Evolutionary conservation across 2,797 vertebrate genomes (phyloP).

Genomic region (Micromesistius poutassou): DNA sequence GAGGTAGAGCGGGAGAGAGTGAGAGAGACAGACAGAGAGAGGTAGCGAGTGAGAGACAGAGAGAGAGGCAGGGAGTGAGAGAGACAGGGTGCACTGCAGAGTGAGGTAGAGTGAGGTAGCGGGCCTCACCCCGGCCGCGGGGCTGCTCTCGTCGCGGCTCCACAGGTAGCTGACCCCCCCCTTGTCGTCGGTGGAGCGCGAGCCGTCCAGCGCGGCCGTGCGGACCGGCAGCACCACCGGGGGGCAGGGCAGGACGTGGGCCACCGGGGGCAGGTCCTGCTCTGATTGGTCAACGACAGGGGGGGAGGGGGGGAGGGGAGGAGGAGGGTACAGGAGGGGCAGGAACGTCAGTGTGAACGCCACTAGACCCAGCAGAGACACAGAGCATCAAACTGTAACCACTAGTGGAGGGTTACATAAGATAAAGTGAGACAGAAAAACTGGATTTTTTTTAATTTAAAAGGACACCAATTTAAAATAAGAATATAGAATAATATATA

Average conservation of each 20-base stretch:
- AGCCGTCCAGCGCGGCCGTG: slow-evolving; percentile 86
- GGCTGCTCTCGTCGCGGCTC: slow-evolving; percentile 88
- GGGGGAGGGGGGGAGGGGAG: not conserved
- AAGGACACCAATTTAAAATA: too few relatives aligned
- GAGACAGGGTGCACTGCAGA: not conserved
- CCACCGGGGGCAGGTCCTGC: slow-evolving; percentile 84
- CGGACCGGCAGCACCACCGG: slow-evolving; percentile 81
- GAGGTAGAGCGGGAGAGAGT: not conserved
- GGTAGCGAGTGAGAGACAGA: not conserved
- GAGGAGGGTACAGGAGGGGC: too few relatives aligned
- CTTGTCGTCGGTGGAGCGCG: slow-evolving; percentile 90
- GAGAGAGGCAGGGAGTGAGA: not conserved
- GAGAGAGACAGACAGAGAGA: not conserved
- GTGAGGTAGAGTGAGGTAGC: not conserved
- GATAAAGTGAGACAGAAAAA: too few relatives aligned
- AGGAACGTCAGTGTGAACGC: too few relatives aligned
- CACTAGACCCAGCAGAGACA: too few relatives aligned
- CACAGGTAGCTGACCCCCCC: slow-evolving; percentile 86
- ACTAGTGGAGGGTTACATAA: too few relatives aligned
- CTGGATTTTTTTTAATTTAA: too few relatives aligned
- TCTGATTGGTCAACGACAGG: slow-evolving; percentile 66
- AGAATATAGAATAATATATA: too few relatives aligned
- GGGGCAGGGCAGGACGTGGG: slow-evolving; percentile 80
- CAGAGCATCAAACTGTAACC: too few relatives aligned
- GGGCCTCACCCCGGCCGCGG: slow-evolving; percentile 88